These are phyloP conservation scores for Spialia ferax DNA, from an alignment of 2,888 invertebrate species.

Conservation along the genomic window DNA sequence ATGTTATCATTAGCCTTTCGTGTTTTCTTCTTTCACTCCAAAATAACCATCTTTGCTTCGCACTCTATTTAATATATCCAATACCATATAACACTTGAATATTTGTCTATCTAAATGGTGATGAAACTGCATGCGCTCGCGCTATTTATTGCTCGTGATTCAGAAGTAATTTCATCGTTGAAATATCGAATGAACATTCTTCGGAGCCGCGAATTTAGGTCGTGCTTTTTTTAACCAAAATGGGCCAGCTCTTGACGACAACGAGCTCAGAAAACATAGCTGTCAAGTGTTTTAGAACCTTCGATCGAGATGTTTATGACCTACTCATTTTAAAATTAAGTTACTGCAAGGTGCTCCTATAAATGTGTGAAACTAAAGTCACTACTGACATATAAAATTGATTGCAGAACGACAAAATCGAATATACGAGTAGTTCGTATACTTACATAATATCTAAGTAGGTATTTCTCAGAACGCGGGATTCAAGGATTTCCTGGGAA, in stretches of 20 bases:
- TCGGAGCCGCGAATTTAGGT: constrained; percentile 45
- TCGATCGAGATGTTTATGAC: too few relatives aligned
- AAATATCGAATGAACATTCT: constrained; percentile 47
- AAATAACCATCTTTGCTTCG: not conserved
- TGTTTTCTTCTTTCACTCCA: too few relatives aligned
- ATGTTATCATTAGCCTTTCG: too few relatives aligned
- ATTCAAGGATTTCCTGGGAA: too few relatives aligned
- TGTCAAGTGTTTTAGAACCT: not conserved
- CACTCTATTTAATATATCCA: not conserved
- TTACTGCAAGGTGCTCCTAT: too few relatives aligned
- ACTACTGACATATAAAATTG: too few relatives aligned
- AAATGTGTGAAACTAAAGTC: too few relatives aligned
- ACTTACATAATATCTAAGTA: too few relatives aligned
- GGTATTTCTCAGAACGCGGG: too few relatives aligned
- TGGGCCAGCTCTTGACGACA: constrained; percentile 13
- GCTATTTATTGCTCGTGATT: constrained; percentile 55
- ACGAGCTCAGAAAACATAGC: not conserved
- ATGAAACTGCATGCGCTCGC: constrained; percentile 48
- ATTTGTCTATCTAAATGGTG: constrained; percentile 49
- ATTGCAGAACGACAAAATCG: too few relatives aligned
- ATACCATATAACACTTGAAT: constrained; percentile 42
- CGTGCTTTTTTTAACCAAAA: constrained; percentile 27
- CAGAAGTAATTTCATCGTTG: constrained; percentile 49
- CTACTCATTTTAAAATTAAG: too few relatives aligned
- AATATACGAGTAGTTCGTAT: too few relatives aligned